Conservation (phyloP, 2,797 vertebrate species). For the Pampus argenteus region DNA sequence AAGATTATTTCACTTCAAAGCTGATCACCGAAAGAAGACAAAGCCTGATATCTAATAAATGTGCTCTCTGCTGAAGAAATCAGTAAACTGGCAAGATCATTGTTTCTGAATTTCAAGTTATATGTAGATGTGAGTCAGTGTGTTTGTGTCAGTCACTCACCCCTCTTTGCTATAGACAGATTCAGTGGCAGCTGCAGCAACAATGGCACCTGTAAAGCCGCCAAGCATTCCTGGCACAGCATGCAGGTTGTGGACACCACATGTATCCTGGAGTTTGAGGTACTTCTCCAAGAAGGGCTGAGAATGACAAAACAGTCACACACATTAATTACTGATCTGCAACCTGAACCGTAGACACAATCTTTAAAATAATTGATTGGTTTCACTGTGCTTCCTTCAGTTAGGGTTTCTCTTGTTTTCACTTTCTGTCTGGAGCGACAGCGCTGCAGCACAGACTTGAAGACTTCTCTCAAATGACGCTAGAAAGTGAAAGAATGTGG, state of each 20-base stretch:
- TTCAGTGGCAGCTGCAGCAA: slow-evolving; percentile 86
- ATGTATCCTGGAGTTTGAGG: slow-evolving; percentile 94
- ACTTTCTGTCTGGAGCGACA: neutral
- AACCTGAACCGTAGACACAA: too few species aligned
- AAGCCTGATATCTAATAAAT: neutral
- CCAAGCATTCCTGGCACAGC: slow-evolving; percentile 94
- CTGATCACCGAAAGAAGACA: neutral
- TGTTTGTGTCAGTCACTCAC: slow-evolving; percentile 75
- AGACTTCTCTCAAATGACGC: neutral
- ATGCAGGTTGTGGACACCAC: slow-evolving; percentile 96
- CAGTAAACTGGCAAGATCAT: neutral
- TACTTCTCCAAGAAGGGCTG: slow-evolving; percentile 92
- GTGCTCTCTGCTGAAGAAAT: neutral
- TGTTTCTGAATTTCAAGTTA: neutral
- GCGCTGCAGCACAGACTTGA: neutral
- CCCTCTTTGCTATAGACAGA: slow-evolving; percentile 87
- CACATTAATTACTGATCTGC: neutral
- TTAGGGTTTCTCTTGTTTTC: neutral
- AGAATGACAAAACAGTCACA: slow-evolving; percentile 20
- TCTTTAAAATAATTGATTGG: too few species aligned
- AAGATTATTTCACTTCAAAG: neutral
- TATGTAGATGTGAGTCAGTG: neutral
- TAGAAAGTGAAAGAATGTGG: neutral
- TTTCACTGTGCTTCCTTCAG: neutral
- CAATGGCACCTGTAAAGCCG: slow-evolving; percentile 91